A percentile compares a stretch with the other conserved stretches of the same genome.
These are phyloP conservation scores for Ctenoplectra terminalis DNA, from an alignment of 1,140 invertebrate genomes.

Conservation along the genomic window DNA sequence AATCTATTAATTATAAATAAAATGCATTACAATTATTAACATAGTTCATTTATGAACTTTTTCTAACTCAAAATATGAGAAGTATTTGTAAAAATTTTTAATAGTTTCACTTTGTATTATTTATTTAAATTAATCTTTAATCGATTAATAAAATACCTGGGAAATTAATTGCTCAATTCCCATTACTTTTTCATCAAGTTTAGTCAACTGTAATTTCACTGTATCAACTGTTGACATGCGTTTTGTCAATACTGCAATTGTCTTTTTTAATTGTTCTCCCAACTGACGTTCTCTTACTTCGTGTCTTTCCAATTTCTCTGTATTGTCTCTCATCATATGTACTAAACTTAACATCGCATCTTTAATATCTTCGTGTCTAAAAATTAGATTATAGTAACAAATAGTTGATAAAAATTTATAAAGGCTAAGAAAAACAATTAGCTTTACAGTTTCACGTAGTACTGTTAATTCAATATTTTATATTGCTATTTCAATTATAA, in stretches of 20 bases:
- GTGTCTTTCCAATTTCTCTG: constrained; percentile 92
- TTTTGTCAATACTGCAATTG: constrained; percentile 88
- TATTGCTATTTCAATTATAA: neutral
- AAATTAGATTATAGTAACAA: constrained; percentile 44
- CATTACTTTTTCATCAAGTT: constrained; percentile 87
- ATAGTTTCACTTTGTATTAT: too few relatives aligned
- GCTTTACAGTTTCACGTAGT: too few relatives aligned
- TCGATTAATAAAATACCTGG: constrained; percentile 70
- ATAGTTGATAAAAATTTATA: neutral
- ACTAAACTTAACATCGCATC: constrained; percentile 92
- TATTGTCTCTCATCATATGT: constrained; percentile 90
- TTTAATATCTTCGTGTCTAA: constrained; percentile 91
- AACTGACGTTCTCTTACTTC: constrained; percentile 91
- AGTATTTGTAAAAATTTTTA: neutral
- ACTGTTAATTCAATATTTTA: too few relatives aligned
- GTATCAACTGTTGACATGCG: constrained; percentile 87
- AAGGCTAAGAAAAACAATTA: constrained; percentile 9
- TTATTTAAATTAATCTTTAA: neutral
- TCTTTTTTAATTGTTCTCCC: constrained; percentile 91
- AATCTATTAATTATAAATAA: too few relatives aligned
- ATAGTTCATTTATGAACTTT: too few relatives aligned
- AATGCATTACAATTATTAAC: too few relatives aligned
- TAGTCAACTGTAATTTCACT: constrained; percentile 85
- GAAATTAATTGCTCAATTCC: constrained; percentile 85
- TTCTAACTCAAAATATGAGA: neutral